Conservation (phyloP, 1,140 invertebrate genomes). For the Caenorhabditis briggsae region DNA sequence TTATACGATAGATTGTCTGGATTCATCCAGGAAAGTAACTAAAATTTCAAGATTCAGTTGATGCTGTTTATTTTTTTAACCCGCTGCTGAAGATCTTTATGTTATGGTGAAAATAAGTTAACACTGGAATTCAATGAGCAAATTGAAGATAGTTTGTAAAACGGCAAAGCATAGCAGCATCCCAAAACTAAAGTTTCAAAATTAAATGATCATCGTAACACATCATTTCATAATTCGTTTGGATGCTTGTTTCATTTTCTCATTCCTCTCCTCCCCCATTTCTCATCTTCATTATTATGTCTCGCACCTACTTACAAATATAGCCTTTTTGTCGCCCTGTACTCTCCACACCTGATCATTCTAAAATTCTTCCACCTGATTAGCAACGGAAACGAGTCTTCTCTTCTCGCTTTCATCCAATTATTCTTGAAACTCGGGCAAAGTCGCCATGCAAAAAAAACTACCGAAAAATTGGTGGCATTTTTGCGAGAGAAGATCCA, state of each 20-base stretch:
- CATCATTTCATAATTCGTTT: background rate
- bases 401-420: conserved; percentile 10
- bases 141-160: too few relatives aligned
- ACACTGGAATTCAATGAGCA: too few relatives aligned
- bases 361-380: conserved; percentile 25
- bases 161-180: background rate
- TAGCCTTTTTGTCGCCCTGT: background rate
- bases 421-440: conserved; percentile 36
- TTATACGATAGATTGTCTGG: too few relatives aligned
- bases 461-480: conserved; percentile 25
- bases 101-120: too few relatives aligned
- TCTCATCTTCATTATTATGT: background rate
- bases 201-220: background rate
- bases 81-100: too few relatives aligned
- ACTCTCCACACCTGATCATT: background rate
- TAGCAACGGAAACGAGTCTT: conserved; percentile 29
- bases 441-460: conserved; percentile 27
- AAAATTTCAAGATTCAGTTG: too few relatives aligned
- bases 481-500: background rate
- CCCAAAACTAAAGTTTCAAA: conserved; percentile 9
- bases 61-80: too few relatives aligned
- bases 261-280: background rate
- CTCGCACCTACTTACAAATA: background rate
- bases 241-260: background rate
- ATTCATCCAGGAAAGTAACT: too few relatives aligned